These are phyloP conservation scores for Neomorphus geoffroyi DNA, from an alignment of 2,797 vertebrate genomes.

Conservation along the genomic window DNA sequence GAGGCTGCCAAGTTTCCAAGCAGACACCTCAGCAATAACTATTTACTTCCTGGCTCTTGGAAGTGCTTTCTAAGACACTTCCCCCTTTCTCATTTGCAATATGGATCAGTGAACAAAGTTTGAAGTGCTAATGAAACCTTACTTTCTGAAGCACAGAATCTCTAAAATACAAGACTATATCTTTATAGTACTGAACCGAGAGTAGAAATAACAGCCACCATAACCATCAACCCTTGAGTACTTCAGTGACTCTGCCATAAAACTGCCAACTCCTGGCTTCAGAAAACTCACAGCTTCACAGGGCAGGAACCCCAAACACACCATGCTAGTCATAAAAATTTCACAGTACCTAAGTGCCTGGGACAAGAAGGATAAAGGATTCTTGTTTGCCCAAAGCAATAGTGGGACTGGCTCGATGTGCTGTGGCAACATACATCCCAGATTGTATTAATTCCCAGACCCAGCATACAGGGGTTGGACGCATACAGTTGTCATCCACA, in stretches of 20 bases:
- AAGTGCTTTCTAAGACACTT: background rate
- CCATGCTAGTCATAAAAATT: background rate
- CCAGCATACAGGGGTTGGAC: fast-evolving
- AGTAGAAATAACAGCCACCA: background rate
- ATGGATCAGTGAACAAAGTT: background rate
- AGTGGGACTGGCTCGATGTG: background rate
- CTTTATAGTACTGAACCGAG: background rate
- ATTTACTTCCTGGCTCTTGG: background rate
- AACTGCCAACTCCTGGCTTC: background rate
- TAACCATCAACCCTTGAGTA: background rate
- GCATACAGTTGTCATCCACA: background rate
- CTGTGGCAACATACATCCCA: background rate
- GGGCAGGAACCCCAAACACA: background rate
- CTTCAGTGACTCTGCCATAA: background rate
- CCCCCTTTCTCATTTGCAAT: background rate
- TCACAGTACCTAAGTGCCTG: background rate
- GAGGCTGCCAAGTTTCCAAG: background rate
- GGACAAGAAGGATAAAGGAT: background rate
- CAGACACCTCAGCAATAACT: background rate
- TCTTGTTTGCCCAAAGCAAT: background rate
- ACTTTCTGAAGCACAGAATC: background rate
- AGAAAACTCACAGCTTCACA: background rate
- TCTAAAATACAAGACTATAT: background rate
- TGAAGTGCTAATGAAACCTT: background rate
- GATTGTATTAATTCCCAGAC: background rate